A percentile compares a stretch with the other conserved stretches of the same genome.
phyloP scores from a whole-genome alignment of 2,888 invertebrate species.

The Physocephala rufipes region DNA sequence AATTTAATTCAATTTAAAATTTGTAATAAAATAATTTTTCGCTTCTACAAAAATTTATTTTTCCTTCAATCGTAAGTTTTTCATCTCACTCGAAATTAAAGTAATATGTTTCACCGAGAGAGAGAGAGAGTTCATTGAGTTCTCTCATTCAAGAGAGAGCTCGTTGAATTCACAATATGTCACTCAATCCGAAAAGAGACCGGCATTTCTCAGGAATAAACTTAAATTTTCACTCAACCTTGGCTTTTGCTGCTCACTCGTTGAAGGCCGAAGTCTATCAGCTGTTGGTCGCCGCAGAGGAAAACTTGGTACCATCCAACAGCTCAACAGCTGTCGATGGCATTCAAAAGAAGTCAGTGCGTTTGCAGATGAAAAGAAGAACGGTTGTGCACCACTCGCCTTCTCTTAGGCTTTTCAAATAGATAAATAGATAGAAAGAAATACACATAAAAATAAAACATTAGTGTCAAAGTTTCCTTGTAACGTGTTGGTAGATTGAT shows the following conservation, averaged over 20 bases:
- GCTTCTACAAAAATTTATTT: no score
- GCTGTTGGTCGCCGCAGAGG: neutral
- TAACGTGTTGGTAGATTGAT: neutral
- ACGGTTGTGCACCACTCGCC: conserved; percentile 36
- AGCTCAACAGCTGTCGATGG: conserved; percentile 36
- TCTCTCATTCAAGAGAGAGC: neutral
- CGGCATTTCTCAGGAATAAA: neutral
- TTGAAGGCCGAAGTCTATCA: conserved; percentile 15
- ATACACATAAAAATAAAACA: conserved; percentile 14
- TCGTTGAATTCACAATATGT: neutral
- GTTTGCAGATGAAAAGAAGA: conserved; percentile 32
- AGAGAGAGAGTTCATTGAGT: no score
- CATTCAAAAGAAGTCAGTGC: conserved; percentile 31
- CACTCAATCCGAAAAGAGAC: conserved; percentile 1
- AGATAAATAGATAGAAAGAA: conserved; percentile 8
- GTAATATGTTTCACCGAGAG: no score
- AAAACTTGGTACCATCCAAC: neutral
- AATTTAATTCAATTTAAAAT: no score
- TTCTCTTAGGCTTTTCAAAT: neutral
- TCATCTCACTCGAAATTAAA: no score
- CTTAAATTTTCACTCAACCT: conserved; percentile 42
- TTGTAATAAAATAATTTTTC: no score
- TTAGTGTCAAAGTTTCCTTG: conserved; percentile 21
- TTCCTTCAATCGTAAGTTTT: no score
- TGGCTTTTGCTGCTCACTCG: conserved; percentile 43